Base-by-base conservation (phyloP, 2,113 vertebrate species). In the Vulpes lagopus region DNA sequence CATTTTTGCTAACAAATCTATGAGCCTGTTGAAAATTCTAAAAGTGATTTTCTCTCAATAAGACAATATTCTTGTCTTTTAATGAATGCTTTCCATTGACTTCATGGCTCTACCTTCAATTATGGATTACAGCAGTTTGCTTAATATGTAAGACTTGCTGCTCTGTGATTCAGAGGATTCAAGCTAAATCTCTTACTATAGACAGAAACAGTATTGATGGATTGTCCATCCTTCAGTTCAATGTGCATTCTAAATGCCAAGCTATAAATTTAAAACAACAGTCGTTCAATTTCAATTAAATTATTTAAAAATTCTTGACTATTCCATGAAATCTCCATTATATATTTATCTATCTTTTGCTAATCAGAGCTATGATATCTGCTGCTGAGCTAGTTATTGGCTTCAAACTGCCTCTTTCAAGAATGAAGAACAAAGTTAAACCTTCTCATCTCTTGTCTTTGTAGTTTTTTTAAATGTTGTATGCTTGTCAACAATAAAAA, bases 1-100 rank as follows among this genome's bases (percentile, higher is more conserved):
- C 91, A 69, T 74, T 87, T 74, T 91, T 93, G 23, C 38, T 89
- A 78, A 81, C 23, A 87, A 60, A 74, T 69, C n/a, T 76, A 30
- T 62, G 35, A 93, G 30, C 3, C 84, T 74, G 30, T 20, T 90
- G 80, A 91, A 83, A 96, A 81, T 69, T 64, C 38, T 30, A 55
- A 78, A 82, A 65, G 38, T 80, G 43, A 71, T 93, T 94, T 82
- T 94, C 38, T 82, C 32, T 62, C 76, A 79, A 57, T 89, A 89
- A 85, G 83, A 65, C 2, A 2, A 57, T 55, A 71, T 92, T 10
- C 38, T 76, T 89, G 14, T 64, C 55, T 80, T 93, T 64, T 53
- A 93, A 73, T 51, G 30, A 89, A 69, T 35, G 11, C 25, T 93
- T 91, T 91, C 65, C n/a, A 85, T 82, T 60, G 57, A 85, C 82